Conservation (phyloP, 2,888 invertebrate genomes). For the Euproctis similis region DNA sequence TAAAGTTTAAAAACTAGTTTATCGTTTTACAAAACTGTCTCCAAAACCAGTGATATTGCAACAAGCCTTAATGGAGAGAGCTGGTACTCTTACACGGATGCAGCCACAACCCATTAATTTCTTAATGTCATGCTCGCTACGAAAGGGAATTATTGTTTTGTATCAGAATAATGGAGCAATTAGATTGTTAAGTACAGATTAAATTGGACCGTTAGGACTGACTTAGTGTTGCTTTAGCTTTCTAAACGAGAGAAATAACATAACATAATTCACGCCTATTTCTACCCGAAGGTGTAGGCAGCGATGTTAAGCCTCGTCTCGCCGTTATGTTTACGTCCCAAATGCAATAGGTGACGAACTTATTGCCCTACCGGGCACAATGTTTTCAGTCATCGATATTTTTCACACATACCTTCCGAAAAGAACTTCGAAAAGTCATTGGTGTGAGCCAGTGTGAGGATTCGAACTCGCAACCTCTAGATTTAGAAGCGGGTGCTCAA, state of each 20-base stretch:
- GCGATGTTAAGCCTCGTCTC: too few relatives aligned
- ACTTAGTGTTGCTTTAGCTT: constrained; percentile 20
- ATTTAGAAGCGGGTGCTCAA: too few relatives aligned
- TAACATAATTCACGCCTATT: background rate
- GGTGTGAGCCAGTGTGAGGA: too few relatives aligned
- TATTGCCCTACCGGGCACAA: too few relatives aligned
- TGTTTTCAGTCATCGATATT: too few relatives aligned
- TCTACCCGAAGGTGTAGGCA: too few relatives aligned
- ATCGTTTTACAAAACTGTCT: too few relatives aligned
- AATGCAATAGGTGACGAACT: too few relatives aligned
- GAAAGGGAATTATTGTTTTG: constrained; percentile 74
- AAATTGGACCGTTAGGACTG: constrained; percentile 37
- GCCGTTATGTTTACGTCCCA: too few relatives aligned
- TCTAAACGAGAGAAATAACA: background rate
- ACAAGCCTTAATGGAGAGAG: constrained; percentile 41
- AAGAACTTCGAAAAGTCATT: too few relatives aligned
- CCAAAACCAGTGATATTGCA: constrained; percentile 2
- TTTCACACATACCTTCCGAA: background rate
- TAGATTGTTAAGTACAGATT: constrained; percentile 56
- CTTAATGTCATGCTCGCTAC: constrained; percentile 71
- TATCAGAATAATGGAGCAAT: constrained; percentile 64
- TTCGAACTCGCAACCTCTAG: too few relatives aligned
- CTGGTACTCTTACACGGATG: constrained; percentile 64
- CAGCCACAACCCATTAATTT: constrained; percentile 71
- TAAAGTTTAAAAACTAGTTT: too few relatives aligned